These are phyloP conservation scores for Dicentrarchus labrax DNA, from an alignment of 2,113 vertebrate genomes.

Conservation along the genomic window DNA sequence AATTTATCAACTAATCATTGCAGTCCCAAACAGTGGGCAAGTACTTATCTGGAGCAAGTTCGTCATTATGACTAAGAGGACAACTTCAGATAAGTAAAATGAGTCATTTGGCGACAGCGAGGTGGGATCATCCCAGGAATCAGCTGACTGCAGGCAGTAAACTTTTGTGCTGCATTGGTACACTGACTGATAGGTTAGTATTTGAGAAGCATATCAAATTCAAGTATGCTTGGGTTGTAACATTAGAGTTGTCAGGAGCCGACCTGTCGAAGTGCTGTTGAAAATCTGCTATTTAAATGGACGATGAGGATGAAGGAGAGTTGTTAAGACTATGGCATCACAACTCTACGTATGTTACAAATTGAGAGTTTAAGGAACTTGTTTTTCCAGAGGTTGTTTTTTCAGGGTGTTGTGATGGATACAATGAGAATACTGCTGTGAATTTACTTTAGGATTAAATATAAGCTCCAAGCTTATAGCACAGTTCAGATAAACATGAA, in stretches of 20 bases:
- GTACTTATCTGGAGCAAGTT: neutral
- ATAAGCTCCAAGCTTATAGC: neutral
- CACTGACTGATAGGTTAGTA: neutral
- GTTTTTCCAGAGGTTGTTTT: neutral
- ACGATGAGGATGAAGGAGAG: neutral
- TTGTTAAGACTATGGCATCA: neutral
- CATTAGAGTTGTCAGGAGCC: neutral
- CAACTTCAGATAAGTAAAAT: neutral
- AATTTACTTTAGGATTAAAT: neutral
- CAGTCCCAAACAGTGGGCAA: neutral
- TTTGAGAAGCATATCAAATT: constrained; percentile 28
- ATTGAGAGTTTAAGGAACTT: neutral
- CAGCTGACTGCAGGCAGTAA: constrained; percentile 5
- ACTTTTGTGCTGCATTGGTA: neutral
- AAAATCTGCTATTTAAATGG: neutral
- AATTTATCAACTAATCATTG: no score
- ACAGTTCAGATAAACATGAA: neutral
- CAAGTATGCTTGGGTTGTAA: neutral
- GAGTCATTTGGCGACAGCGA: neutral
- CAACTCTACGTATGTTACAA: neutral
- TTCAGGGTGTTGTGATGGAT: neutral
- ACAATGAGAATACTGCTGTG: neutral
- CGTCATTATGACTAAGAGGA: neutral
- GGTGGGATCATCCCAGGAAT: constrained; percentile 17
- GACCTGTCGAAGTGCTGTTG: neutral